Percentiles rank a stretch among this genome's conserved stretches.
These are phyloP conservation scores for Anisognathus igniventris DNA, from an alignment of 2,797 vertebrate genomes.

Conservation along the genomic window DNA sequence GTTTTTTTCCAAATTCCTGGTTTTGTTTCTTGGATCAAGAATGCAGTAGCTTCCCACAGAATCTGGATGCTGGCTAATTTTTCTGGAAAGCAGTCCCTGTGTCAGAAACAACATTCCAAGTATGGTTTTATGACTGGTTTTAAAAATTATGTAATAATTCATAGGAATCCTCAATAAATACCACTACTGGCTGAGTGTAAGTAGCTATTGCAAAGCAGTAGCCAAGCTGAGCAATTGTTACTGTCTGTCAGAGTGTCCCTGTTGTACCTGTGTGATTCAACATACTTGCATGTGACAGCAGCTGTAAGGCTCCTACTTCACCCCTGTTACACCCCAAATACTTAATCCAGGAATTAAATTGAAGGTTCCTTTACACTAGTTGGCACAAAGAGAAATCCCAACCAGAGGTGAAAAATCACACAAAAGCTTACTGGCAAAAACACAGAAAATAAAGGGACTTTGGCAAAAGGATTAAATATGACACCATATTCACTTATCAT, in stretches of 20 bases:
- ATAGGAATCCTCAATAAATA: constrained; percentile 41
- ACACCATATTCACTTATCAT: background rate
- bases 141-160: background rate
- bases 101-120: background rate
- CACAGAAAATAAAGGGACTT: background rate
- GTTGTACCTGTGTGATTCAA: background rate
- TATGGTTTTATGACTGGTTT: background rate
- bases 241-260: background rate
- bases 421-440: background rate
- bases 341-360: background rate
- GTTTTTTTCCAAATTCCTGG: background rate
- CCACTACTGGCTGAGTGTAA: background rate
- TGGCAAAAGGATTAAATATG: background rate
- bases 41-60: background rate
- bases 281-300: background rate
- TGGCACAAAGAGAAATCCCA: background rate
- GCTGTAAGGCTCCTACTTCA: background rate
- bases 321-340: background rate
- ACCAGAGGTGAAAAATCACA: background rate
- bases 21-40: constrained; percentile 42
- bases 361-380: background rate
- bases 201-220: background rate
- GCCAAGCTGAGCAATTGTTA: background rate
- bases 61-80: background rate
- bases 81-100: background rate